phyloP scores from a whole-genome alignment of 2,113 vertebrate species.

The Ceyx cyanopectus region DNA sequence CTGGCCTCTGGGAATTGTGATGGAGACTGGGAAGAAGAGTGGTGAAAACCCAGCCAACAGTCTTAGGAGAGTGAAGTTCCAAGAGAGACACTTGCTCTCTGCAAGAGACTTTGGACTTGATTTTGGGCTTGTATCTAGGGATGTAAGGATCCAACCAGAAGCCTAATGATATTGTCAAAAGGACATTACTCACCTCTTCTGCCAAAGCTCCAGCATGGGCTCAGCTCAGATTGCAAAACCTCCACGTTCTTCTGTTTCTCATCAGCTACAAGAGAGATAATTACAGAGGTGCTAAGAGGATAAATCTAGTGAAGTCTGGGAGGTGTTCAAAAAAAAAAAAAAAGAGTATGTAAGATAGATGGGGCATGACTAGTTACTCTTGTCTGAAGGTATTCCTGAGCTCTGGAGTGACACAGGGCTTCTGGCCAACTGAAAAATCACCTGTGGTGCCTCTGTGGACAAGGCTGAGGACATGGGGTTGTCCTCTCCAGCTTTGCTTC shows the following conservation, averaged over 20 bases:
- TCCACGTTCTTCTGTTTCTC: constrained; percentile 35
- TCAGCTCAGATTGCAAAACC: constrained; percentile 39
- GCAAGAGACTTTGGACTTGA: background rate
- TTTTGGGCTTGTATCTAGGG: background rate
- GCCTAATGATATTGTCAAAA: constrained; percentile 37
- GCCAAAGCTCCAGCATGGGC: constrained; percentile 3
- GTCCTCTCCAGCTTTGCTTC: background rate
- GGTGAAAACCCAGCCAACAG: background rate
- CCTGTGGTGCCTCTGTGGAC: fast-evolving
- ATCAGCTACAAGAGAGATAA: constrained; percentile 26
- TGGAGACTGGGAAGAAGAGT: background rate
- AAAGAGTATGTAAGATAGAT: background rate
- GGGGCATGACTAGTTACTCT: background rate
- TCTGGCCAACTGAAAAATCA: background rate
- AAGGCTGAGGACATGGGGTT: background rate
- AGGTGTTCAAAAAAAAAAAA: constrained; percentile 12
- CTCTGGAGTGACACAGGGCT: background rate
- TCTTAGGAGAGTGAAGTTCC: background rate
- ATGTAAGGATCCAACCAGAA: background rate
- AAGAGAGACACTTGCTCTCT: background rate
- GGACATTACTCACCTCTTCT: constrained; percentile 34
- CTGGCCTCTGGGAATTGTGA: background rate
- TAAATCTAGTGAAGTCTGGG: background rate
- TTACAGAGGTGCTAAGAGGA: constrained; percentile 61
- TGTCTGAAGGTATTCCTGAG: background rate